Percentiles rank a stretch among this genome's conserved stretches.
Evolutionary conservation across 2,888 invertebrate genomes (phyloP).

Genomic region (Helobdella robusta): DNA sequence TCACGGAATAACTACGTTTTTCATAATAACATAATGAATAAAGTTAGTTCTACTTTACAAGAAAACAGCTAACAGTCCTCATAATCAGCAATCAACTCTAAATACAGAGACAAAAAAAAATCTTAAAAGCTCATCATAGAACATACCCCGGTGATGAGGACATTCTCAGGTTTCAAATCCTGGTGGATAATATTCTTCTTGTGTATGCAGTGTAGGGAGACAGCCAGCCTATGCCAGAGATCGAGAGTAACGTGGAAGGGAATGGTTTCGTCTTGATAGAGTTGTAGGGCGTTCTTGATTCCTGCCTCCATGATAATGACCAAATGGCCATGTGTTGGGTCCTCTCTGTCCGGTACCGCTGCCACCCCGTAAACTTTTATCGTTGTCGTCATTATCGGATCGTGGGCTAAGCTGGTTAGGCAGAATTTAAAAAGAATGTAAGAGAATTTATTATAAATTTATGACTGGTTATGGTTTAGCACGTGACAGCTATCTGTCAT

Average conservation of each 20-base stretch:
- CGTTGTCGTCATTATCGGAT: conserved; percentile 33
- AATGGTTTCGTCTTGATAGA: conserved; percentile 32
- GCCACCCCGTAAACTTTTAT: conserved; percentile 35
- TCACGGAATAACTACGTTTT: conserved; percentile 14
- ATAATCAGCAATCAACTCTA: not conserved
- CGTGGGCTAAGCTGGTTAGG: conserved; percentile 30
- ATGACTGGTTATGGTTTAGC: no score
- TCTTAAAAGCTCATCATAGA: not conserved
- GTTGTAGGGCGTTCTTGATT: conserved; percentile 34
- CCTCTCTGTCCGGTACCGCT: conserved; percentile 32
- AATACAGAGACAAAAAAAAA: not conserved
- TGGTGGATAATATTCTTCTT: conserved; percentile 35
- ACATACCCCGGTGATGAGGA: conserved; percentile 33
- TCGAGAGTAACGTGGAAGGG: conserved; percentile 32
- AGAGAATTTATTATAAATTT: not conserved
- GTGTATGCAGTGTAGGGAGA: conserved; percentile 33
- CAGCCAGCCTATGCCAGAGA: conserved; percentile 33
- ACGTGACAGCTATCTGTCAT: no score
- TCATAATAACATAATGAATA: no score
- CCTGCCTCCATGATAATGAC: conserved; percentile 36
- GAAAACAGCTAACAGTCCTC: not conserved
- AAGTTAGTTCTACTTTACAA: not conserved
- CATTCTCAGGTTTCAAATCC: conserved; percentile 36
- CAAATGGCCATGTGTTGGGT: conserved; percentile 31
- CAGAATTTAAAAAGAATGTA: conserved; percentile 4